Conservation (phyloP, 2,797 vertebrate genomes). For the Takifugu rubripes region DNA sequence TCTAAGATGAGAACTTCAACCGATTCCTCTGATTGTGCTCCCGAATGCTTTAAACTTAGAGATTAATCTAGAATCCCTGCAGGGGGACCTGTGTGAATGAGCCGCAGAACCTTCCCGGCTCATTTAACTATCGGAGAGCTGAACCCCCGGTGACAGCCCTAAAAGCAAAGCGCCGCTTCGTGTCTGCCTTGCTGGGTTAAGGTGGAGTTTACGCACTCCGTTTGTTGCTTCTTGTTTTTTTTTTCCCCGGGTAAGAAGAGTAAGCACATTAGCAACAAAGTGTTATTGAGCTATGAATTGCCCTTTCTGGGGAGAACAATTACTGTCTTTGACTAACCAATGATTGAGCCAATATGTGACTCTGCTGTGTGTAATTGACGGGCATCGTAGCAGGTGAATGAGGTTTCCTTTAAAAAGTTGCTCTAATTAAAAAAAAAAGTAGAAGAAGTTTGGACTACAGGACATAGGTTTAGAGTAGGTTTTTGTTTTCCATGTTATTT, state of each 20-base stretch:
- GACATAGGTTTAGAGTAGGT: too few species aligned
- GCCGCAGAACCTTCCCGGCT: conserved; percentile 47
- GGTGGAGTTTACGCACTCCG: conserved; percentile 49
- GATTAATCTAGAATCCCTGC: conserved; percentile 45
- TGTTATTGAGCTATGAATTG: conserved; percentile 69
- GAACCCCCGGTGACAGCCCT: conserved; percentile 23
- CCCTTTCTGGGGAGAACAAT: conserved; percentile 69
- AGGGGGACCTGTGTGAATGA: conserved; percentile 37
- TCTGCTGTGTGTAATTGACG: conserved; percentile 59
- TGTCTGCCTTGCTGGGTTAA: conserved; percentile 31
- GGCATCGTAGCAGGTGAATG: conserved; percentile 29
- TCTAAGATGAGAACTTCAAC: conserved; percentile 56
- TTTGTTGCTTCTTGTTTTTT: conserved; percentile 65
- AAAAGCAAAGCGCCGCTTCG: conserved; percentile 31
- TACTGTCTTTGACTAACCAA: conserved; percentile 71
- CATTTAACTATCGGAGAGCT: conserved; percentile 40
- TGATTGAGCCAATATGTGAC: conserved; percentile 61
- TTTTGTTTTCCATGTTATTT: too few species aligned
- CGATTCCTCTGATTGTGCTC: conserved; percentile 38
- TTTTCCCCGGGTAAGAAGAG: conserved; percentile 61
- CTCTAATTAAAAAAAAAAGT: conserved; percentile 10
- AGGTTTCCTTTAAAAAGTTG: conserved; percentile 2
- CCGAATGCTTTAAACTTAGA: conserved; percentile 54
- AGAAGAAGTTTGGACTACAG: not conserved
- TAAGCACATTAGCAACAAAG: conserved; percentile 70